Percentiles rank a stretch among this genome's conserved stretches.
These are phyloP conservation scores for Agapornis canus DNA, from an alignment of 2,797 vertebrate genomes.

Conservation along the genomic window DNA sequence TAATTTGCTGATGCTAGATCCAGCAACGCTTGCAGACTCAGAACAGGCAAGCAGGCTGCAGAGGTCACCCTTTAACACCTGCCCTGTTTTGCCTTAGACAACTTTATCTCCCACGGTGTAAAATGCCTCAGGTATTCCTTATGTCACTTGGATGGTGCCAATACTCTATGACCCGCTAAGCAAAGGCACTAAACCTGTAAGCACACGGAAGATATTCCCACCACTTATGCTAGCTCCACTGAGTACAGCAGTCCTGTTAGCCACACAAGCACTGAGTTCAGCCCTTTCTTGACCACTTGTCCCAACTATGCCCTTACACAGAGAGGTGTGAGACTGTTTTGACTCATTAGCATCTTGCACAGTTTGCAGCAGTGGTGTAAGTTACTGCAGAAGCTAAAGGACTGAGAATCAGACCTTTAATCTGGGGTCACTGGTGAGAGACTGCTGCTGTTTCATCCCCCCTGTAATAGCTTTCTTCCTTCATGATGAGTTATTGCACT, in stretches of 20 bases:
- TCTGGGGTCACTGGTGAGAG: not conserved
- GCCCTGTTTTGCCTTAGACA: constrained; percentile 2
- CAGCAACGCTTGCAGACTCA: not conserved
- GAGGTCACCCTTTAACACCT: not conserved
- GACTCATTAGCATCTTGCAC: not conserved
- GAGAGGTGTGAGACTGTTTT: not conserved
- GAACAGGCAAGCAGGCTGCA: not conserved
- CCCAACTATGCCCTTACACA: not conserved
- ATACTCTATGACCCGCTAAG: not conserved
- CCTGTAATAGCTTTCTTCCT: not conserved
- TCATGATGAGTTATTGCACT: constrained; percentile 10
- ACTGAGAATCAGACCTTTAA: not conserved
- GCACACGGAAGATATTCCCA: not conserved
- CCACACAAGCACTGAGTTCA: not conserved
- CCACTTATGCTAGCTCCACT: not conserved
- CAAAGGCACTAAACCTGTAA: not conserved
- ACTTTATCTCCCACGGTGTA: not conserved
- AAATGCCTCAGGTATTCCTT: not conserved
- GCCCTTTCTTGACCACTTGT: not conserved
- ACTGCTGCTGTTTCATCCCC: not conserved
- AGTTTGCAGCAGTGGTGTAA: not conserved
- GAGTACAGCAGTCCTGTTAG: not conserved
- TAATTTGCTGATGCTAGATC: not conserved
- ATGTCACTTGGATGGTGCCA: not conserved
- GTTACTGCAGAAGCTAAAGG: not conserved